Evolutionary conservation across 2,113 vertebrate genomes (phyloP).

Genomic region (Calcarius ornatus): DNA sequence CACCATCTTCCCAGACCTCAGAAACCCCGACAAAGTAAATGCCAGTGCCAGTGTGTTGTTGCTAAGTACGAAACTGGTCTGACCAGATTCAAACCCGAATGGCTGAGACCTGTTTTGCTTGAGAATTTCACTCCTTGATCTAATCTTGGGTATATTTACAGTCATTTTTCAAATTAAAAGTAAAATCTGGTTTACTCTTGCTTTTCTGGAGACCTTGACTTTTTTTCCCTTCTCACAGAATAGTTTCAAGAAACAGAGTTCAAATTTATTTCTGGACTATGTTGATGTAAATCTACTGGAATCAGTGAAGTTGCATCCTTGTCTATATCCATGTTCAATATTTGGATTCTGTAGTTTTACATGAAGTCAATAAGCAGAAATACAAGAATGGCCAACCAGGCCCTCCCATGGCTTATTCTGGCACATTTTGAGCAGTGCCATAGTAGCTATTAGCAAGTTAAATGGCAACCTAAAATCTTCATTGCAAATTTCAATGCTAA

Average conservation of each 20-base stretch:
- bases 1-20: not conserved
- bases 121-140: constrained; percentile 24
- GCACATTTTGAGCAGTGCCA: not conserved
- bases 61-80: constrained; percentile 24
- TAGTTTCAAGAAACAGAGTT: not conserved
- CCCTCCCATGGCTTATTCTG: not conserved
- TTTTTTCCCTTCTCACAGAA: not conserved
- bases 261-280: not conserved
- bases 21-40: not conserved
- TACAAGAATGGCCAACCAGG: not conserved
- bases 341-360: not conserved
- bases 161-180: constrained; percentile 11
- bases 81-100: constrained; percentile 18
- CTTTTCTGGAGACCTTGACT: not conserved
- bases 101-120: not conserved
- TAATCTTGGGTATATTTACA: constrained; percentile 51
- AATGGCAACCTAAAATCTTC: not conserved
- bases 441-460: not conserved
- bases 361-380: not conserved
- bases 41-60: not conserved
- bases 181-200: not conserved
- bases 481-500: not conserved
- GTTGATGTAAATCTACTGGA: not conserved
- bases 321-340: not conserved
- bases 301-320: not conserved